These are phyloP conservation scores for Tyrophagus putrescentiae DNA, from an alignment of 1,140 invertebrate genomes.

Conservation along the genomic window DNA sequence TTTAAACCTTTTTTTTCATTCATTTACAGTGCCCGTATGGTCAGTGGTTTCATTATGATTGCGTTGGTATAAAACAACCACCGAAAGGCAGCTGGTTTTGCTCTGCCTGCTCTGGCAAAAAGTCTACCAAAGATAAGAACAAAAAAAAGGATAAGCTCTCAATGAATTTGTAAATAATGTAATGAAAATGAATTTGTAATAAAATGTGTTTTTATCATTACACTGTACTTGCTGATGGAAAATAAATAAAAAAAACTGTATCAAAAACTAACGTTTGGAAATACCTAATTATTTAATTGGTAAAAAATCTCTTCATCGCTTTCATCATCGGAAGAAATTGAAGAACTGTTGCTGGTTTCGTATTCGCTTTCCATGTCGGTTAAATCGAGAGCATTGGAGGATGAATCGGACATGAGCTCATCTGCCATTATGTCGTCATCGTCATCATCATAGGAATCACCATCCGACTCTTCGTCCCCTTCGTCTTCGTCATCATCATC, in stretches of 20 bases:
- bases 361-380: background rate
- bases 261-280: background rate
- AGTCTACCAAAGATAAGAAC: slow-evolving; percentile 8
- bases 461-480: slow-evolving; percentile 22
- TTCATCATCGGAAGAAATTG: slow-evolving; percentile 14
- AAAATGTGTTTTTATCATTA: background rate
- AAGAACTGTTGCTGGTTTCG: background rate
- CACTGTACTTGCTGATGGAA: background rate
- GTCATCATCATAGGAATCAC: slow-evolving; percentile 29
- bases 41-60: slow-evolving; percentile 98
- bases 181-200: slow-evolving; percentile 8
- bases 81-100: slow-evolving; percentile 98
- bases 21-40: slow-evolving; percentile 74
- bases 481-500: slow-evolving; percentile 31
- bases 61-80: slow-evolving; percentile 83
- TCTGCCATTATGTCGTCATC: slow-evolving; percentile 30
- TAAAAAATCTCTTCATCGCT: slow-evolving; percentile 25
- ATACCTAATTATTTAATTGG: slow-evolving; percentile 18
- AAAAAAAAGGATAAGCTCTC: slow-evolving; percentile 17
- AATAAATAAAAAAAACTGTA: background rate
- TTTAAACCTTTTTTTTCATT: slow-evolving; percentile 9
- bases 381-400: too few species aligned
- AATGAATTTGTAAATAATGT: slow-evolving; percentile 1
- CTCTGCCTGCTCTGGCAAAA: slow-evolving; percentile 60
- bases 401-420: slow-evolving; percentile 22